Percentiles rank a stretch among this genome's conserved stretches.
phyloP scores from a whole-genome alignment of 2,797 vertebrate genomes.

The Bothrops alternatus region DNA sequence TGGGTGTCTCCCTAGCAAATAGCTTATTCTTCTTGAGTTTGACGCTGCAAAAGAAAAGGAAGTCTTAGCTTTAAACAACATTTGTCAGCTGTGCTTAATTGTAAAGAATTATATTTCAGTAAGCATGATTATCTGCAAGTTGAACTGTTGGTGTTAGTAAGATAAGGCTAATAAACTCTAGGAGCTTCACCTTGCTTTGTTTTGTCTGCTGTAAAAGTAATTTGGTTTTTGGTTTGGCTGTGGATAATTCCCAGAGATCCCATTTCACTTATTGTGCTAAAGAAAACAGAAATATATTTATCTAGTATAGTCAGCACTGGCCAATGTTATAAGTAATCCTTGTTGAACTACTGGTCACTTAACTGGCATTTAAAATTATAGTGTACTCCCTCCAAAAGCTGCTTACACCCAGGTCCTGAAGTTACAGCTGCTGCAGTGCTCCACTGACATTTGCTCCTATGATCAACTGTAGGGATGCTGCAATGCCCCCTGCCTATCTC shows the following conservation, averaged over 20 bases:
- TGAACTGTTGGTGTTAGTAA: neutral
- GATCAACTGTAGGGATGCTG: no score
- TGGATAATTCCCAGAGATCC: neutral
- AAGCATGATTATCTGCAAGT: neutral
- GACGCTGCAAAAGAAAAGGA: neutral
- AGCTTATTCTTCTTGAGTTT: neutral
- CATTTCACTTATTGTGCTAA: neutral
- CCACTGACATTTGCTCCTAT: no score
- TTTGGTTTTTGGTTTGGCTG: neutral
- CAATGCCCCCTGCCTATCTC: no score
- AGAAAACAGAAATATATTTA: neutral
- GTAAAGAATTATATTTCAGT: neutral
- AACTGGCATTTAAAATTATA: no score
- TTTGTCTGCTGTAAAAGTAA: neutral
- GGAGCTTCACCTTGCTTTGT: neutral
- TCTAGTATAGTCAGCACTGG: neutral
- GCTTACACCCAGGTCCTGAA: no score
- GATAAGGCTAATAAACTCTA: neutral
- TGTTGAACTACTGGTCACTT: no score
- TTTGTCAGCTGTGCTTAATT: neutral
- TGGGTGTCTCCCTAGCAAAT: neutral
- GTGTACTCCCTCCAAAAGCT: no score
- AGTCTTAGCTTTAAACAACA: neutral
- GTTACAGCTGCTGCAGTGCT: no score
- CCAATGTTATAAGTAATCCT: neutral